Evolutionary conservation across 2,888 invertebrate genomes (phyloP).

Genomic region (Aethes cnicana): DNA sequence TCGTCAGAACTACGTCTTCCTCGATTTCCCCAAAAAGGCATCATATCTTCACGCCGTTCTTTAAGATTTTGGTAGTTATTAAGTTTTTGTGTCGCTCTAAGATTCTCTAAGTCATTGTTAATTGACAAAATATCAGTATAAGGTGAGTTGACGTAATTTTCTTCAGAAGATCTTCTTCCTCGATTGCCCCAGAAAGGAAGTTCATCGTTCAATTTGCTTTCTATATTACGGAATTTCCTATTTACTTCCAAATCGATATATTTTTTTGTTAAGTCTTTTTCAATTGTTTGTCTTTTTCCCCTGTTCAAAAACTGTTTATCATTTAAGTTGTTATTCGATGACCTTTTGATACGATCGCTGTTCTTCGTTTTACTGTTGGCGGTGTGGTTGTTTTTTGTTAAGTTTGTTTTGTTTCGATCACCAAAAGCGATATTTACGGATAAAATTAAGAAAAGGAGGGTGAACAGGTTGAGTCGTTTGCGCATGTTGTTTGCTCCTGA

Average conservation of each 20-base stretch:
- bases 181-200: constrained; percentile 69
- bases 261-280: constrained; percentile 37
- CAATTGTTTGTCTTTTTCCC: constrained; percentile 48
- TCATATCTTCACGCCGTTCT: constrained; percentile 43
- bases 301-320: constrained; percentile 55
- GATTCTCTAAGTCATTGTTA: constrained; percentile 9
- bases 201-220: constrained; percentile 45
- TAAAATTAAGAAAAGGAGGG: constrained; percentile 54
- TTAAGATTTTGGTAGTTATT: constrained; percentile 14
- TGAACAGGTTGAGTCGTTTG: constrained; percentile 48
- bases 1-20: constrained; percentile 51
- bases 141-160: constrained; percentile 43
- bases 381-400: constrained; percentile 42
- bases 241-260: constrained; percentile 40
- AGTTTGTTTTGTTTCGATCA: constrained; percentile 51
- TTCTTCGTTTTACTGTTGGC: constrained; percentile 46
- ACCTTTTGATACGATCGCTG: constrained; percentile 56
- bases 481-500: constrained; percentile 59
- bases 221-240: constrained; percentile 17
- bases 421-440: constrained; percentile 54
- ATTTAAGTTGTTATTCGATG: constrained; percentile 46
- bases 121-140: constrained; percentile 27
- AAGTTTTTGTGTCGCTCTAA: not conserved
- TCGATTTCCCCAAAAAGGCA: constrained; percentile 60
- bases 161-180: constrained; percentile 56